Evolutionary conservation across 2,888 invertebrate species (phyloP).

Genomic region (Ptycholaimellus sp.): DNA sequence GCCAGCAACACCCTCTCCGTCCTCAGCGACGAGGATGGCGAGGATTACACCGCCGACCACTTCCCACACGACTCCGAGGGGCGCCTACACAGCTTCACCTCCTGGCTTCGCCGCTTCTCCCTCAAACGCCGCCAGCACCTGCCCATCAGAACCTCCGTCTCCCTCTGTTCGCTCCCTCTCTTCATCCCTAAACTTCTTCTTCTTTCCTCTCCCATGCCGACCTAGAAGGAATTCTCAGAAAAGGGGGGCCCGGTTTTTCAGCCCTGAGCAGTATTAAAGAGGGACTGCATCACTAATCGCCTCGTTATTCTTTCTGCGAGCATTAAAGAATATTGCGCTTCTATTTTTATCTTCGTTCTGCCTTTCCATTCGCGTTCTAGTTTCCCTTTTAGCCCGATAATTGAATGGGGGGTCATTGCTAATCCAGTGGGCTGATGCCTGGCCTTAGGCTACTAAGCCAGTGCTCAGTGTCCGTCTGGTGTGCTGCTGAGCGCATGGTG

Average conservation of each 20-base stretch:
- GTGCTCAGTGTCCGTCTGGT: too few relatives aligned
- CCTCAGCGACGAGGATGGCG: neutral
- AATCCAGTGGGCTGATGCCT: too few relatives aligned
- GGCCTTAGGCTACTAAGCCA: too few relatives aligned
- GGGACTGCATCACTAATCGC: too few relatives aligned
- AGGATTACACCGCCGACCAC: neutral
- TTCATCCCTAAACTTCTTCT: neutral
- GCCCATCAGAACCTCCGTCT: constrained; percentile 16
- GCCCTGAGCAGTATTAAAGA: too few relatives aligned
- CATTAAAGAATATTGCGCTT: too few relatives aligned
- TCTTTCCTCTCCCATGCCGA: neutral
- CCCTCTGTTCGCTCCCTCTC: constrained; percentile 13
- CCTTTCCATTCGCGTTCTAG: too few relatives aligned
- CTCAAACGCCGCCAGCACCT: constrained; percentile 5
- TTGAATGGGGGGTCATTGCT: too few relatives aligned
- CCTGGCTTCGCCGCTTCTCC: constrained; percentile 10
- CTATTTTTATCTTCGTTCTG: too few relatives aligned
- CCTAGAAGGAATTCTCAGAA: neutral
- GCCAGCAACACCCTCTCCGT: neutral
- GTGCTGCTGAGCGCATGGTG: too few relatives aligned
- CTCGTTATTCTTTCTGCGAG: too few relatives aligned
- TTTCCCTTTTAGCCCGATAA: too few relatives aligned
- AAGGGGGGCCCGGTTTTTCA: neutral
- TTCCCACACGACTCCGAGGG: neutral
- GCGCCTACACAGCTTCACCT: constrained; percentile 3